Evolutionary conservation across 1,140 invertebrate genomes (phyloP), one percentile per base, ranked within the genome.

Genomic region (Drosophila malerkotliana): DNA sequence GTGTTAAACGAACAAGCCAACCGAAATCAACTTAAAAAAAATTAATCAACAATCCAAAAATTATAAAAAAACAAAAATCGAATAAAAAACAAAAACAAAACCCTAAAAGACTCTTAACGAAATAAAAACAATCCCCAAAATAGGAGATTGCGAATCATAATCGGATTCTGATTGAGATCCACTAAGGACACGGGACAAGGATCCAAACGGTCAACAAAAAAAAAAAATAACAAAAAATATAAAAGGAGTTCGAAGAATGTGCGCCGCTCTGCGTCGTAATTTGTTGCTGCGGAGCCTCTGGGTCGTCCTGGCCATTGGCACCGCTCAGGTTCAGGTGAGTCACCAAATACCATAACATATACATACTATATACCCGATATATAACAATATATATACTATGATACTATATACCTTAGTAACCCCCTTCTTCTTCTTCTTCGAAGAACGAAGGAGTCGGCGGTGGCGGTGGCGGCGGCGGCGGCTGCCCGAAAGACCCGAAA

Each of bases 321-420:
- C 76, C 21, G 83, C 81, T 52, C 83, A 87, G 83, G 83, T 88
- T 52, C 83, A 87, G 83, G 83, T 87, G 83, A 87, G 83, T 87
- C 83, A 87, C 85, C 53, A 21, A 63, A 18, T 28, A 28, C 26
- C 6, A 28, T 28, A 28, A 4, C 6, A 28, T 28, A 7, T 28
- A 5, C 26, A 28, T 28, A 28, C 4, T 28, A 7, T 28, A 28
- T 21, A 3, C 21, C 21, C 21, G 21, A 21, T 21, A 21, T 3
- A 21, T 21, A 21, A 21, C 21, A 3, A 21, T 21, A 21, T 21
- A 21, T 21, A 21, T 21, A 21, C 21, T 21, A 21, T 21, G 21
- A 21, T 21, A 21, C 21, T 21, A 21, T 21, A 21, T 21, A 21
- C 21, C 3, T 21, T 21, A 3, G 21, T 21, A 21, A 21, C 21